Conservation (phyloP, 2,113 vertebrate genomes). For the Synodontis membranacea region DNA sequence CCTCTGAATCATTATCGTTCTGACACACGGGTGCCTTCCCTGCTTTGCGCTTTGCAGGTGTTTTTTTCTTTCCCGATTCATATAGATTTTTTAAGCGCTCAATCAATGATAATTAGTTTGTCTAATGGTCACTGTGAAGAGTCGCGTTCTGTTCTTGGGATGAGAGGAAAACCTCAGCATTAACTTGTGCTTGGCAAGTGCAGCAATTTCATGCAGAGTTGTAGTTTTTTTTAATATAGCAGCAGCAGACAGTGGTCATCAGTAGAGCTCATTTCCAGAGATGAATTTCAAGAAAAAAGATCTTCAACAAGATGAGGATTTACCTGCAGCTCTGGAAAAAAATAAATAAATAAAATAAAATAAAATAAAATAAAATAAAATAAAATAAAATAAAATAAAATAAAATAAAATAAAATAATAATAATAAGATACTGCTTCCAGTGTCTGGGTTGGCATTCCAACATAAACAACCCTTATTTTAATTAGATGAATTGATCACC, state of each 20-base stretch:
- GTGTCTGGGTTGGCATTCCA: no score
- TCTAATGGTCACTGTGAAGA: constrained; percentile 13
- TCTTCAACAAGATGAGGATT: background rate
- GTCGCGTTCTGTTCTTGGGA: background rate
- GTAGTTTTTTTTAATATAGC: background rate
- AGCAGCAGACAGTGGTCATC: background rate
- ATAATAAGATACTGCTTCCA: no score
- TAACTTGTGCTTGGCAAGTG: background rate
- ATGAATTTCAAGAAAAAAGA: background rate
- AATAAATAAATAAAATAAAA: no score
- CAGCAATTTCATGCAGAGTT: background rate
- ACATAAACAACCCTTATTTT: no score
- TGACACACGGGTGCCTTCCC: background rate
- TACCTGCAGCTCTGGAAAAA: background rate
- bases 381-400: no score
- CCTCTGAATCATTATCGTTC: constrained; percentile 2
- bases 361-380: no score
- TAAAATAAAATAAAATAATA: no score
- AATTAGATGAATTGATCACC: no score
- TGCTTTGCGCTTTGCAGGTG: background rate
- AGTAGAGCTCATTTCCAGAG: background rate
- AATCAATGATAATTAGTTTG: constrained; percentile 18
- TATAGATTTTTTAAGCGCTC: constrained; percentile 13
- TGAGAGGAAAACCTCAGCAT: background rate
- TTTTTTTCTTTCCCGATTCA: background rate